phyloP scores from a whole-genome alignment of 1,140 invertebrate genomes.

The Bombyx mori region ASM3026992v2 NC_085121.1:859001-859500 shows the following conservation, averaged over 20 bases:
- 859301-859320: slow-evolving; percentile 47
- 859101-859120: too few relatives aligned
- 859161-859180: too few relatives aligned
- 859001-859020: neutral
- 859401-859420: slow-evolving; percentile 81
- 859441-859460: slow-evolving; percentile 81
- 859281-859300: slow-evolving; percentile 28
- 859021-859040: neutral
- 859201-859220: neutral
- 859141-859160: too few relatives aligned
- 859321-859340: slow-evolving; percentile 77
- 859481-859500: too few relatives aligned
- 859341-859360: slow-evolving; percentile 85
- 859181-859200: too few relatives aligned
- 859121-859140: too few relatives aligned
- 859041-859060: too few relatives aligned
- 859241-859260: too few relatives aligned
- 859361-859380: slow-evolving; percentile 83
- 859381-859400: slow-evolving; percentile 85
- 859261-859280: neutral
- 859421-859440: slow-evolving; percentile 85
- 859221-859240: neutral
- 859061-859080: too few relatives aligned
- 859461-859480: slow-evolving; percentile 77
- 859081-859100: too few relatives aligned